Evolutionary conservation across 2,113 vertebrate genomes (phyloP), one percentile per base, ranked within the genome.

Genomic region (Burhinus oedicnemus): DNA sequence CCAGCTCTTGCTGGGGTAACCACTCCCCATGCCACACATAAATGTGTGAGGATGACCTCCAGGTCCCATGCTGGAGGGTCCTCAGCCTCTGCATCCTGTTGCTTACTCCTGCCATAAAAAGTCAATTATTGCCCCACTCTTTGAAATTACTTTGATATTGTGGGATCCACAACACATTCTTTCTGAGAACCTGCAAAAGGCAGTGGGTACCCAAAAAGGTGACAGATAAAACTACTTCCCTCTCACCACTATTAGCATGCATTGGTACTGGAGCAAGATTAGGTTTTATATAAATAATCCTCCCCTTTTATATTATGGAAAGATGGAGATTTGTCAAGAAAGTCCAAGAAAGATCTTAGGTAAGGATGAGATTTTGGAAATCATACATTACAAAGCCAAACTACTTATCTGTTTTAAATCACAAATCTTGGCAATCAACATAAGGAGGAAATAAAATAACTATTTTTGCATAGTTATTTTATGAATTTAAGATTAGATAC

Each of bases 181-280:
- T 15, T 64, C 38, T 9, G 15, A 40, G 8, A 83, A 74, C 8
- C 9, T 44, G 27, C 5, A 44, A 86, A 57, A 77, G 23, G 1
- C 9, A 66, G 3, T 7, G 2, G 2, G 14, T 58, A 19, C 15
- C 5, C n/a, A 42, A 38, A 66, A 11, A 74, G 6, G 30, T 0
- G 4, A 44, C 6, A 78, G 12, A 61, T 22, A n/a, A 72, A 83
- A 49, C 8, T n/a, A 7, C 6, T 45, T 77, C 51, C 30, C 15
- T 40, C 75, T 22, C 12, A 58, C 5, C 11, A 19, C 5, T 27
- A 15, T 42, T 54, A 75, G 4, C 7, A 70, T 38, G 21, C 19
- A 38, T 23, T n/a, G 1, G 10, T 40, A 45, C 17, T 34, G 25
- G 34, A 70, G 6, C 6, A 78, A 60, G 8, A 27, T 15, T 18